Evolutionary conservation across 2,888 invertebrate species (phyloP).

Genomic region (Caenorhabditis sp.): DNA sequence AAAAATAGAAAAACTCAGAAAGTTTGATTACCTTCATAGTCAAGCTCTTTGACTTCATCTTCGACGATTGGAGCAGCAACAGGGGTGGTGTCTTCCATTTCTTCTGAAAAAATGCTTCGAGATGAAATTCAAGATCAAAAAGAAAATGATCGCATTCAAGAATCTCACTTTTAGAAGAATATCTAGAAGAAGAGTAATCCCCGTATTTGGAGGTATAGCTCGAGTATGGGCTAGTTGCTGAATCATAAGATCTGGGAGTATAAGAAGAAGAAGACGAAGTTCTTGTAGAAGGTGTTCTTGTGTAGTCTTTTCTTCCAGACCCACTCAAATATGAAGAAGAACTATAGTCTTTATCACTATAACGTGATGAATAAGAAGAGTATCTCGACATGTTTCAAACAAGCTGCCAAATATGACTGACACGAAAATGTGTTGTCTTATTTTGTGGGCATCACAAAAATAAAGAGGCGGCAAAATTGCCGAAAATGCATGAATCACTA

Average conservation of each 20-base stretch:
- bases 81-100: slow-evolving; percentile 27
- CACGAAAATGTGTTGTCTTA: too few relatives aligned
- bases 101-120: slow-evolving; percentile 8
- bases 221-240: slow-evolving; percentile 6
- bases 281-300: background rate
- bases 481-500: too few relatives aligned
- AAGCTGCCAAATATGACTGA: background rate
- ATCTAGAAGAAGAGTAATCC: background rate
- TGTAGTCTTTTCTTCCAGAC: background rate
- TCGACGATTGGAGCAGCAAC: slow-evolving; percentile 23
- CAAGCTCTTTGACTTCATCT: slow-evolving; percentile 35
- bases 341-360: slow-evolving; percentile 23
- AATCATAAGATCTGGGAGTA: slow-evolving; percentile 18
- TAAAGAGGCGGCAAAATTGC: too few relatives aligned
- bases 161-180: background rate
- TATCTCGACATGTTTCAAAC: slow-evolving; percentile 17
- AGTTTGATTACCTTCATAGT: slow-evolving; percentile 18
- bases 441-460: too few relatives aligned
- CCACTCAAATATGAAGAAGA: slow-evolving; percentile 21
- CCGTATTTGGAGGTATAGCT: slow-evolving; percentile 35
- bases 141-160: too few relatives aligned
- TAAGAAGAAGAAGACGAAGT: slow-evolving; percentile 10
- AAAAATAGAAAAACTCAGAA: background rate
- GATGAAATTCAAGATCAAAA: too few relatives aligned
- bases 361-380: slow-evolving; percentile 28